Evolutionary conservation across 2,113 vertebrate genomes (phyloP).

Genomic region (Mobula hypostoma): DNA sequence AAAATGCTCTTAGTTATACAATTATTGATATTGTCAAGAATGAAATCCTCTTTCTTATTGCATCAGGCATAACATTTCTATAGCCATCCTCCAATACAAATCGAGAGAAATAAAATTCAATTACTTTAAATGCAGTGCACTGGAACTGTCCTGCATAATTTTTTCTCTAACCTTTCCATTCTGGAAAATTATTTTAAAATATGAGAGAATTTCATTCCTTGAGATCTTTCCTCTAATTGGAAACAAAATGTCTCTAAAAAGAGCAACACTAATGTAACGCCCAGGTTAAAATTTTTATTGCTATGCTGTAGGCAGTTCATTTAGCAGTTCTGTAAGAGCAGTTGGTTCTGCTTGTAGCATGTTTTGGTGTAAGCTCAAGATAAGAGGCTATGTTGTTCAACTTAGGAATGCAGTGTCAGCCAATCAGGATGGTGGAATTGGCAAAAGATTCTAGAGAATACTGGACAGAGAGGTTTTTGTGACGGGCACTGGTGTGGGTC

Average conservation of each 20-base stretch:
- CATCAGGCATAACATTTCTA: background rate
- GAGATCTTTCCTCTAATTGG: background rate
- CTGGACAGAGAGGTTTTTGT: no score
- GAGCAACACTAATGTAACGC: no score
- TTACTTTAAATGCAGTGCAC: background rate
- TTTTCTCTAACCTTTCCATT: background rate
- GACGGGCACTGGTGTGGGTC: no score
- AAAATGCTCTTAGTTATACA: background rate
- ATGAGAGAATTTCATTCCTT: background rate
- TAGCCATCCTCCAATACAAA: background rate
- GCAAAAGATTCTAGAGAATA: no score
- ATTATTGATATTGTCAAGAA: background rate
- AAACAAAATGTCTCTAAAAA: background rate
- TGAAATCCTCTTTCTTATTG: background rate
- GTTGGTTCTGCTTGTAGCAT: no score
- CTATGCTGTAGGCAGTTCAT: no score
- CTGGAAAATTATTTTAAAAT: background rate
- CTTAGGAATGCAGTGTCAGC: no score
- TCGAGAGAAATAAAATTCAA: slow-evolving; percentile 18
- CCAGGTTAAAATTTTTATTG: no score
- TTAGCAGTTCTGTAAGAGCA: no score
- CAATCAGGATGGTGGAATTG: no score
- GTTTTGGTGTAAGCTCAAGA: no score
- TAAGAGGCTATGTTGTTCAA: no score
- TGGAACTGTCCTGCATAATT: background rate